Evolutionary conservation across 2,797 vertebrate genomes (phyloP).

Genomic region (Lerista edwardsae): DNA sequence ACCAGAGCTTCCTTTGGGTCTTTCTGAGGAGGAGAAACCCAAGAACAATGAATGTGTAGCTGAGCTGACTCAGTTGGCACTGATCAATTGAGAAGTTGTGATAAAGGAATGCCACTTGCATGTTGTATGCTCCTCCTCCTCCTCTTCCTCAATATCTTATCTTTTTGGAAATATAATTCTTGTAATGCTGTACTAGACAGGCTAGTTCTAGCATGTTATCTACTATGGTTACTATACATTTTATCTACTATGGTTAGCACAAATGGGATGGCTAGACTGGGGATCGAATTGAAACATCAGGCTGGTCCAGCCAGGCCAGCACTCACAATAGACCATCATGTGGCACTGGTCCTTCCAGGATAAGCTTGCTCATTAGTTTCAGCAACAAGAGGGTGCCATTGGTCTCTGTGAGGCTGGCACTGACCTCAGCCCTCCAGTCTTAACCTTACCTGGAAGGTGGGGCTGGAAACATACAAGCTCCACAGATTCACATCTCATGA

Average conservation of each 20-base stretch:
- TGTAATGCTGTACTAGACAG: background rate
- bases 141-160: background rate
- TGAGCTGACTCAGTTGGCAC: background rate
- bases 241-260: background rate
- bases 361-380: background rate
- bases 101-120: background rate
- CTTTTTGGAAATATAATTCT: background rate
- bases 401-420: background rate
- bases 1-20: slow-evolving; percentile 73
- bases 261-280: background rate
- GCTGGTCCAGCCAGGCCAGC: too few species aligned
- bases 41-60: background rate
- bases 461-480: too few species aligned
- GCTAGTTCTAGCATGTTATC: background rate
- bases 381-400: background rate
- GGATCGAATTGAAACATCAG: background rate
- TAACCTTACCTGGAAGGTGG: too few species aligned
- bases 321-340: background rate
- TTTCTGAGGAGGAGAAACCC: slow-evolving; percentile 68
- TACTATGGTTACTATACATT: background rate
- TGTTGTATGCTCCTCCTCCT: background rate
- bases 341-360: background rate
- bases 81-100: background rate
- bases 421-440: background rate
- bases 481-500: too few species aligned